Base-by-base conservation (phyloP, 2,797 vertebrate species). In the Tenualosa ilisha region DNA sequence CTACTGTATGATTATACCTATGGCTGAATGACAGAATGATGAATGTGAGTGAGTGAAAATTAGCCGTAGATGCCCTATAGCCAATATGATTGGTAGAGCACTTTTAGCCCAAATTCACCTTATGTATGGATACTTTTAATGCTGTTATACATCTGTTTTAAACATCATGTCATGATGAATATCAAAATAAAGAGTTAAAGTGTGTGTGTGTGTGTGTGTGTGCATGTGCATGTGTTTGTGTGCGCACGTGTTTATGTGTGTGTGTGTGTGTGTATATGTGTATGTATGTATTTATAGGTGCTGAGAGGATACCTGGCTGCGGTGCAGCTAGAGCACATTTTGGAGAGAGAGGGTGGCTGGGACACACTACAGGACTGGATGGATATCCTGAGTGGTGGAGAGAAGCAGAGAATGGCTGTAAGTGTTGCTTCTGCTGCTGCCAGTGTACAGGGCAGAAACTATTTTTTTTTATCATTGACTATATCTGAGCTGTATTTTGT, bases 321-420 rank as follows among this genome's bases (percentile, higher is more conserved):
- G 6, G 98, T 99, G 61, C 98, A 99, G 89, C 89, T 99, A 91
- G 97, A 97, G 79, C 97, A 97, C 82, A 99, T 99, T 90, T 93
- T 99, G 89, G 97, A 97, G 20, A 93, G 98, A 85, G 98, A 99
- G 94, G 97, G 97, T 86, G 96, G 94, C 91, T 99, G 98, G 98
- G 97, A 99, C 63, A 93, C 93, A 2, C 93, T 97, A 91, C 98
- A 99, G 94, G 98, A 99, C 85, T 99, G 98, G 98, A 99, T 99
- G 97, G 98, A 99, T 72, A 97, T 99, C 3, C 97, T 99, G 90
- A 99, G 98, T 68, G 98, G 98, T 89, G 98, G 98, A 92, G 98
- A 99, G 83, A 99, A 99, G 89, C 98, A 99, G 91, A 97, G 98
- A 87, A 99, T 99, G 98, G 98, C 98, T 20, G 98, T 99, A 94